These are phyloP conservation scores for Aegotheles bennettii DNA, from an alignment of 2,113 vertebrate genomes.

Conservation along the genomic window DNA sequence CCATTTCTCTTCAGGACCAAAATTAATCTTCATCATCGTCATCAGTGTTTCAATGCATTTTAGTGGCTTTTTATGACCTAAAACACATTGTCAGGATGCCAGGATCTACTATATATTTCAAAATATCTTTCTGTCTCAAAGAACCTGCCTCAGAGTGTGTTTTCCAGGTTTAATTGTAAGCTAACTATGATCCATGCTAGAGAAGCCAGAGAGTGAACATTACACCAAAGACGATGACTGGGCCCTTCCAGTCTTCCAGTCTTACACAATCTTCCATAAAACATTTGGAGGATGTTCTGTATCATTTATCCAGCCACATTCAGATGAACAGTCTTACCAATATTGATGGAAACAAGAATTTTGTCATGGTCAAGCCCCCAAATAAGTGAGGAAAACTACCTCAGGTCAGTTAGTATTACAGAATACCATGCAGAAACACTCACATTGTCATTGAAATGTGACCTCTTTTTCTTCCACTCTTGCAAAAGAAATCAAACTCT, in stretches of 20 bases:
- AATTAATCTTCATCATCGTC: not conserved
- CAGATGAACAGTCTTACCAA: not conserved
- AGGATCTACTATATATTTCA: not conserved
- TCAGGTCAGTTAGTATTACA: fast-evolving
- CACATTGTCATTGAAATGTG: not conserved
- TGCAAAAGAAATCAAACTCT: not conserved
- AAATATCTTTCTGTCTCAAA: not conserved
- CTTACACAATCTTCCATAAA: not conserved
- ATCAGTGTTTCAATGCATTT: not conserved
- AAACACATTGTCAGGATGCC: not conserved
- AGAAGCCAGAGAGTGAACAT: not conserved
- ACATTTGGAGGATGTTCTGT: not conserved
- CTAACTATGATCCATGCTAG: not conserved
- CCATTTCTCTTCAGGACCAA: not conserved
- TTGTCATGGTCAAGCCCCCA: not conserved
- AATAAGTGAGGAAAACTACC: not conserved
- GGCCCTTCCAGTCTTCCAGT: too few relatives aligned
- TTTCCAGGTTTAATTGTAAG: not conserved
- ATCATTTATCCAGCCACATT: not conserved
- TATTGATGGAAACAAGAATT: not conserved
- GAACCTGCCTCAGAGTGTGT: not conserved
- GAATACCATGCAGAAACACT: not conserved
- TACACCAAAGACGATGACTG: not conserved
- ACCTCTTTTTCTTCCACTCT: not conserved
- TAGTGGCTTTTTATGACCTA: not conserved